These are phyloP conservation scores for Arctocebus calabarensis DNA, from an alignment of 2,797 vertebrate genomes.

Conservation along the genomic window DNA sequence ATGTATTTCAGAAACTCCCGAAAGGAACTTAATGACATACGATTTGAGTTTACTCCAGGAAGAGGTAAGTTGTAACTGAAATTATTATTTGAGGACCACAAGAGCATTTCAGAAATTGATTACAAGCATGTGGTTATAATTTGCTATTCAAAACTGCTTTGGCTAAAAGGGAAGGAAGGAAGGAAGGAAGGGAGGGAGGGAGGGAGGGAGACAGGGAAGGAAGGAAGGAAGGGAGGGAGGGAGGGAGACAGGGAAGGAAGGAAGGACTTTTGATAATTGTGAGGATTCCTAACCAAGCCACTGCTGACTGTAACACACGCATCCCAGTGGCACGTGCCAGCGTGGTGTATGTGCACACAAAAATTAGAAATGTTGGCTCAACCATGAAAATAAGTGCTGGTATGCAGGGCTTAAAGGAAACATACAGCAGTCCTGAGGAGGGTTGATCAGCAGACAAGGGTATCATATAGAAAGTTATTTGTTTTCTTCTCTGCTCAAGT, in stretches of 20 bases:
- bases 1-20: constrained; percentile 94
- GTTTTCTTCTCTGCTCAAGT: background rate
- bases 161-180: constrained; percentile 47
- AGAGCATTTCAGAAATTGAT: constrained; percentile 85
- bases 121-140: constrained; percentile 80
- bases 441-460: background rate
- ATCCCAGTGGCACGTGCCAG: constrained; percentile 38
- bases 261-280: constrained; percentile 60
- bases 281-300: constrained; percentile 61
- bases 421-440: background rate
- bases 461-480: background rate
- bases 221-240: too few species aligned
- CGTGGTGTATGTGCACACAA: background rate
- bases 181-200: too few species aligned
- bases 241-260: background rate
- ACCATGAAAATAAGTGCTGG: background rate
- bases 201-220: too few species aligned
- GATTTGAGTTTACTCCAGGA: constrained; percentile 98
- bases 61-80: constrained; percentile 92
- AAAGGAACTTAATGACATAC: constrained; percentile 99
- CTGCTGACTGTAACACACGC: background rate
- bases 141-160: constrained; percentile 76
- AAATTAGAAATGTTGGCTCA: background rate
- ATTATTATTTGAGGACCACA: constrained; percentile 83
- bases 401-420: background rate